Evolutionary conservation across 2,113 vertebrate species (phyloP), one percentile per base, ranked within the genome.

Genomic region (Orthonyx spaldingii): DNA sequence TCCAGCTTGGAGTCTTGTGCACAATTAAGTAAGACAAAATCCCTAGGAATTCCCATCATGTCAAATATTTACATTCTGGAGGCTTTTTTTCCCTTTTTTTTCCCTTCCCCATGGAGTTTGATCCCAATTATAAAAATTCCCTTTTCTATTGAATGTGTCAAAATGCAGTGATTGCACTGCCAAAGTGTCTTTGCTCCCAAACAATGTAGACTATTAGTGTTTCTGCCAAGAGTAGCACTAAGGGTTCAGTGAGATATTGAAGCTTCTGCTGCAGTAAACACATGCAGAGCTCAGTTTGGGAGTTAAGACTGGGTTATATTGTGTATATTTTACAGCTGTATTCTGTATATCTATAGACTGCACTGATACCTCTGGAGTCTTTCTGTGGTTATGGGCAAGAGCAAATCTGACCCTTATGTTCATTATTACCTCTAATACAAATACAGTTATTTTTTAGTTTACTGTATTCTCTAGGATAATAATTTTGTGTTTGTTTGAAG

Each of bases 151-250:
- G 80, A 83, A 83, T 44, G 75, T 94, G 95, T 94, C 93, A 95
- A 83, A 90, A 46, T 74, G 81, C 59, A 53, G 61, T 9, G 85
- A 90, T 57, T 12, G 28, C 24, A 8, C 69, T 91, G 90, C 95
- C 97, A 95, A 83, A 95, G 84, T 60, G 74, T 88, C 95, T 93
- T 78, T 83, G 93, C 91, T 94, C 47, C 82, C 93, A 87, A 96
- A 91, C 95, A 85, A 71, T 61, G 95, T 8, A 87, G 64, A 64
- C 86, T 87, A 50, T 15, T 5, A 57, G 24, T 16, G 30, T 63
- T 90, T 84, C 93, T 94, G 94, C 97, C 97, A 97, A 87, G 86
- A 97, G 80, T 24, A 76, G 78, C 50, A 87, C 16, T 37, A 63
- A 93, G 72, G 83, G 59, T 76, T 96, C 59, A 33, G 14, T 27